A percentile compares a stretch with the other conserved stretches of the same genome.
These are phyloP conservation scores for Prionace glauca DNA, from an alignment of 2,797 vertebrate species.

Conservation along the genomic window DNA sequence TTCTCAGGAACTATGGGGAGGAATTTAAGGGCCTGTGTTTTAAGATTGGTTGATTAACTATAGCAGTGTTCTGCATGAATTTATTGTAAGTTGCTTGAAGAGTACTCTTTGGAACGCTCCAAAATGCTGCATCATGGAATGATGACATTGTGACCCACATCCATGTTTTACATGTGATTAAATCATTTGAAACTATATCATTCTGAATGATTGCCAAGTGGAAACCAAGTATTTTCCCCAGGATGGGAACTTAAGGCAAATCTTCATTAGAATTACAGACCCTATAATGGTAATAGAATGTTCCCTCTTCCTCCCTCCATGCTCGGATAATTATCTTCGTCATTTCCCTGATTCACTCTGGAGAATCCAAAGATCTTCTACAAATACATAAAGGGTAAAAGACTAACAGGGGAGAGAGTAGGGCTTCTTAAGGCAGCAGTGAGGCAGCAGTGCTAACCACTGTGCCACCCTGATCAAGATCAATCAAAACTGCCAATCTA, in stretches of 20 bases:
- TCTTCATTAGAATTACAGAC: neutral
- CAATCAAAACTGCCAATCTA: too few relatives aligned
- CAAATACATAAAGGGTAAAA: too few relatives aligned
- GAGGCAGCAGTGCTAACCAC: too few relatives aligned
- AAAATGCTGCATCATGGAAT: neutral
- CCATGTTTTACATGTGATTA: neutral
- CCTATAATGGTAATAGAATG: neutral
- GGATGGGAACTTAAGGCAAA: neutral
- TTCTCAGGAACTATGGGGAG: neutral
- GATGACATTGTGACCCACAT: neutral
- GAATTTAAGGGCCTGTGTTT: neutral
- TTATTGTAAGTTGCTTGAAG: neutral
- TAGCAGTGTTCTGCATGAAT: neutral
- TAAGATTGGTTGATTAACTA: neutral
- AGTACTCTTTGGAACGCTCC: neutral
- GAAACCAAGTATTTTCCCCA: neutral
- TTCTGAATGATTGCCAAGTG: neutral
- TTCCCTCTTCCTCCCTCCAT: neutral
- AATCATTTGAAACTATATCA: neutral
- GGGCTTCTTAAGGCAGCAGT: too few relatives aligned
- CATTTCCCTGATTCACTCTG: neutral
- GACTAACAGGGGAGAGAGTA: too few relatives aligned
- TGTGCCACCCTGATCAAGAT: too few relatives aligned
- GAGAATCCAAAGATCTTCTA: too few relatives aligned
- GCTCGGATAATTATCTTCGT: neutral